phyloP scores from a whole-genome alignment of 2,888 invertebrate genomes.

The Sepioteuthis lessoniana region DNA sequence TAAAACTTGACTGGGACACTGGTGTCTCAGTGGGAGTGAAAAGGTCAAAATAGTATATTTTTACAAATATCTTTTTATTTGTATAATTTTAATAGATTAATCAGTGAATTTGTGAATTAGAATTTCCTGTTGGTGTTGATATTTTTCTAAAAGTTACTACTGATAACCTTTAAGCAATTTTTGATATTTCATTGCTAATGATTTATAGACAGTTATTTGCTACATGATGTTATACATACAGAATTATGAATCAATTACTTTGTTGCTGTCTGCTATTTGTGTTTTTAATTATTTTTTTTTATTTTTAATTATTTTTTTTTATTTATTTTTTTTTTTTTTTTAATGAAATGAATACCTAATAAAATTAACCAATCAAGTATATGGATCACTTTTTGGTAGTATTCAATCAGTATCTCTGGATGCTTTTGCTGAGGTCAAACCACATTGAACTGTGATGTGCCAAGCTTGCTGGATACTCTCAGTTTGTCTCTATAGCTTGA shows the following conservation, averaged over 20 bases:
- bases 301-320: too few relatives aligned
- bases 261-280: slow-evolving; percentile 13
- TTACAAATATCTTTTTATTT: neutral
- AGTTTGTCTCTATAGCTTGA: too few relatives aligned
- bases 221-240: neutral
- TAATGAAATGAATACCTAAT: neutral
- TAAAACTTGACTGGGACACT: too few relatives aligned
- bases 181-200: neutral
- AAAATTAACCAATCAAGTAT: neutral
- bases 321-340: neutral
- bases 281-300: neutral
- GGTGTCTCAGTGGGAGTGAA: too few relatives aligned
- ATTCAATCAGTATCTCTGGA: neutral
- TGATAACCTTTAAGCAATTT: slow-evolving; percentile 14
- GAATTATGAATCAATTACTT: neutral
- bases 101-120: neutral
- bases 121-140: neutral
- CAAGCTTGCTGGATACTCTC: too few relatives aligned
- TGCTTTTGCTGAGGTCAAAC: too few relatives aligned
- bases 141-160: neutral
- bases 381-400: neutral
- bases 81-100: neutral
- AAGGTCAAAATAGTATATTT: neutral
- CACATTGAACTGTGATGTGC: too few relatives aligned
- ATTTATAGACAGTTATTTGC: neutral